Conservation (phyloP, 2,113 vertebrate species). For the Rhizomys pruinosus region DNA sequence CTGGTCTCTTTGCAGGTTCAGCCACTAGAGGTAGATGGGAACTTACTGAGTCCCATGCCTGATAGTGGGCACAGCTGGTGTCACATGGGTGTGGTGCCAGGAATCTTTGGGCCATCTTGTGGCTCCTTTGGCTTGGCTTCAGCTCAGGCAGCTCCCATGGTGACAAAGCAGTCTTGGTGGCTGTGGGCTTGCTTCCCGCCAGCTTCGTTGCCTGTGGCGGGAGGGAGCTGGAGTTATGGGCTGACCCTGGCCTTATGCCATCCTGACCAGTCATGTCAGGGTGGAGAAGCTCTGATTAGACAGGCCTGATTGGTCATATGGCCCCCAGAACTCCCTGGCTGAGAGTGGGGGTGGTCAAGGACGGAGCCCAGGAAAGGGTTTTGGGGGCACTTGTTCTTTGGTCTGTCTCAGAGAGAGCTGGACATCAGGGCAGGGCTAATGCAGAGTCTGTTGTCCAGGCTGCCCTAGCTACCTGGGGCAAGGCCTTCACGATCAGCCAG, state of each 20-base stretch:
- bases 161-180: neutral
- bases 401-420: neutral
- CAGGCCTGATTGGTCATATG: neutral
- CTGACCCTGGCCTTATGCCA: neutral
- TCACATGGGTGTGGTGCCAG: neutral
- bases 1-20: accelerated
- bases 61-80: accelerated
- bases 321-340: neutral
- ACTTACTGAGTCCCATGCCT: neutral
- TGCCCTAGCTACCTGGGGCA: neutral
- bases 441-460: accelerated
- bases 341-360: no score
- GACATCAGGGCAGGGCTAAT: accelerated
- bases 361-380: neutral
- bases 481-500: neutral
- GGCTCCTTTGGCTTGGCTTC: neutral
- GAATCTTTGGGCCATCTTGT: neutral
- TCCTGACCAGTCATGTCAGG: neutral
- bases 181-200: neutral
- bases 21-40: accelerated
- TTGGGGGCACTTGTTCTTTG: neutral
- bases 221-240: neutral
- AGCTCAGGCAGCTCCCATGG: neutral
- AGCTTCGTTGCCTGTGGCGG: neutral
- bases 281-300: accelerated